Percentiles rank a stretch among this genome's conserved stretches.
Evolutionary conservation across 2,113 vertebrate genomes (phyloP).

Genomic region (Cephalopholis sonnerati): DNA sequence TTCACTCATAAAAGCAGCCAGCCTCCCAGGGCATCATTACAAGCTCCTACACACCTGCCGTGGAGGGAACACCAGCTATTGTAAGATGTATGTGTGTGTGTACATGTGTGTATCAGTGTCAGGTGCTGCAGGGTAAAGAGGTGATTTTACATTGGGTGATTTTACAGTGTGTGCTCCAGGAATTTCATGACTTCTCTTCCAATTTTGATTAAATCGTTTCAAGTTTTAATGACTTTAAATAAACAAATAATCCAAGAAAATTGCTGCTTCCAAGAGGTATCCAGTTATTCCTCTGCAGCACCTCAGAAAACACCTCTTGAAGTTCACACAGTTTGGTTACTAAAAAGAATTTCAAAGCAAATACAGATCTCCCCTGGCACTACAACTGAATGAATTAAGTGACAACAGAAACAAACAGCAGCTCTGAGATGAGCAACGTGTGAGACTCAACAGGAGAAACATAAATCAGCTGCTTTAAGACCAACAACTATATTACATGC

Average conservation of each 20-base stretch:
- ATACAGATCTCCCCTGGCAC: constrained; percentile 14
- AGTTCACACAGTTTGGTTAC: constrained; percentile 5
- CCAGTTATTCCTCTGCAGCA: background rate
- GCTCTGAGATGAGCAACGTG: constrained; percentile 3
- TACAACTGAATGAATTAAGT: constrained; percentile 21
- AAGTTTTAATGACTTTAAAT: constrained; percentile 26
- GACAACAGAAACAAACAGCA: constrained; percentile 33
- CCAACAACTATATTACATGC: background rate
- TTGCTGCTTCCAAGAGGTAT: background rate
- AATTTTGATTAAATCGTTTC: constrained; percentile 29
- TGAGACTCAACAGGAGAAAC: constrained; percentile 9
- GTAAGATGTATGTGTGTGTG: background rate
- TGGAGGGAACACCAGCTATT: background rate
- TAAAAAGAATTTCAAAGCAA: constrained; percentile 25
- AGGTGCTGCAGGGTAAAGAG: background rate
- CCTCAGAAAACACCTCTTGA: constrained; percentile 5
- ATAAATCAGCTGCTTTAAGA: constrained; percentile 4
- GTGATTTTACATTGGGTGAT: constrained; percentile 39
- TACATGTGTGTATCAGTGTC: background rate
- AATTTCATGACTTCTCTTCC: constrained; percentile 22
- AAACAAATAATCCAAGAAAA: constrained; percentile 35
- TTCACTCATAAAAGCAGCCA: constrained; percentile 48
- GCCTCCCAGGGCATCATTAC: constrained; percentile 56
- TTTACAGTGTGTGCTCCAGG: constrained; percentile 29
- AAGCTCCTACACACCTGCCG: constrained; percentile 33